Evolutionary conservation across 1,140 invertebrate genomes (phyloP).

Genomic region (Trichonephila inaurata): DNA sequence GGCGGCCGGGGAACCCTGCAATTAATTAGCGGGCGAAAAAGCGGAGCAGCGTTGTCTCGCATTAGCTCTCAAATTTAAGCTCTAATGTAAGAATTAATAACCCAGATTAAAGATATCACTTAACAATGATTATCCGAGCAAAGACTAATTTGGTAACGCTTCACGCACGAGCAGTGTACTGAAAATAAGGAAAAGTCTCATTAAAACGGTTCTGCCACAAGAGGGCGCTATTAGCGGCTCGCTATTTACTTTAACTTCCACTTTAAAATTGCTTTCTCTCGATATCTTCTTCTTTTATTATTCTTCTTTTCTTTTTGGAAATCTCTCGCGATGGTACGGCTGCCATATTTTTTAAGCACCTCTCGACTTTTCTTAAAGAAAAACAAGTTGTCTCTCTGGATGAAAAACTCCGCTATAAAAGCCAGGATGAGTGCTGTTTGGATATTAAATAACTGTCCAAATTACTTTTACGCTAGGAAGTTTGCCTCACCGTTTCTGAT

Average conservation of each 20-base stretch:
- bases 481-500: conserved; percentile 66
- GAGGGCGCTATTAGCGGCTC: conserved; percentile 72
- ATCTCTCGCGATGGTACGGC: neutral
- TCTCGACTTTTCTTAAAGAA: conserved; percentile 46
- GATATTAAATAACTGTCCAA: conserved; percentile 76
- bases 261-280: conserved; percentile 66
- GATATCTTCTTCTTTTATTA: conserved; percentile 28
- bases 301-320: neutral
- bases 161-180: conserved; percentile 60
- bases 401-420: conserved; percentile 75
- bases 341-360: conserved; percentile 72
- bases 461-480: conserved; percentile 75
- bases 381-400: conserved; percentile 66
- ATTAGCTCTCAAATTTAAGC: conserved; percentile 75
- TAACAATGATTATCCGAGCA: conserved; percentile 75
- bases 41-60: conserved; percentile 57
- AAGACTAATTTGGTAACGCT: conserved; percentile 75
- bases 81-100: conserved; percentile 76
- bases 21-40: conserved; percentile 75
- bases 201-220: conserved; percentile 63
- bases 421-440: conserved; percentile 65
- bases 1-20: conserved; percentile 16
- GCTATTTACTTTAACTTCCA: conserved; percentile 75
- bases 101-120: conserved; percentile 76
- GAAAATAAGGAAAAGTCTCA: conserved; percentile 76